A percentile compares a stretch with the other conserved stretches of the same genome.
phyloP scores from a whole-genome alignment of 64 coral and sea anemone genomes.

The Pocillopora verrucosa region DNA sequence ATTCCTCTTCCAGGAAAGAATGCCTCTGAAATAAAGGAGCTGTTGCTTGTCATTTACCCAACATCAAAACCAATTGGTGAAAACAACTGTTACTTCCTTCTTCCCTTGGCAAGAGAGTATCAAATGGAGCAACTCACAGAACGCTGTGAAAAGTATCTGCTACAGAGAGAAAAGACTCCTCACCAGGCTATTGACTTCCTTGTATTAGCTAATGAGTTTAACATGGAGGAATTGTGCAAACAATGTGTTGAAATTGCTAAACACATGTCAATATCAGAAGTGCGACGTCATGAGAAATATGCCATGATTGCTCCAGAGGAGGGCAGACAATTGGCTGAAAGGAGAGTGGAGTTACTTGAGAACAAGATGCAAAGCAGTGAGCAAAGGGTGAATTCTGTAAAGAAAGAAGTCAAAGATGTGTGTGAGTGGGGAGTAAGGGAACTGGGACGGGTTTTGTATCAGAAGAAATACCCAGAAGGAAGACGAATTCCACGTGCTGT shows the following conservation, averaged over 20 bases:
- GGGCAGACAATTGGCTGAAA: constrained; percentile 51
- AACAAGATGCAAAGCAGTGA: constrained; percentile 38
- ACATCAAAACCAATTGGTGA: constrained; percentile 49
- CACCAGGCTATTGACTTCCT: constrained; percentile 62
- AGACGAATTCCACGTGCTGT: neutral
- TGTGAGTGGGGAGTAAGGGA: constrained; percentile 53
- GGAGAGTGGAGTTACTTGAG: constrained; percentile 60
- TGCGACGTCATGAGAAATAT: constrained; percentile 67
- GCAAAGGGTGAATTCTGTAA: constrained; percentile 47
- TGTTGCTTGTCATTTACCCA: constrained; percentile 76
- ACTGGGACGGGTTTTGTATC: constrained; percentile 17
- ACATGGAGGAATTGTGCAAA: constrained; percentile 41
- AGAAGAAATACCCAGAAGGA: constrained; percentile 47
- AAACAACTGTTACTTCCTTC: constrained; percentile 60
- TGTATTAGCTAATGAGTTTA: constrained; percentile 54
- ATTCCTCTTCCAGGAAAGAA: constrained; percentile 69
- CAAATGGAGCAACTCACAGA: constrained; percentile 73
- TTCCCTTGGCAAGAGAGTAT: constrained; percentile 66
- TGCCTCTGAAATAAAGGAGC: constrained; percentile 59
- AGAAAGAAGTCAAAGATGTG: constrained; percentile 59
- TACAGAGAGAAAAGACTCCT: constrained; percentile 46
- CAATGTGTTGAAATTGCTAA: constrained; percentile 83
- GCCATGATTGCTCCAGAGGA: constrained; percentile 46
- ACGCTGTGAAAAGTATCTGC: constrained; percentile 62
- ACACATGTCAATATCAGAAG: constrained; percentile 61